Evolutionary conservation across 2,888 invertebrate species (phyloP).

Genomic region (Leuctra nigra): DNA sequence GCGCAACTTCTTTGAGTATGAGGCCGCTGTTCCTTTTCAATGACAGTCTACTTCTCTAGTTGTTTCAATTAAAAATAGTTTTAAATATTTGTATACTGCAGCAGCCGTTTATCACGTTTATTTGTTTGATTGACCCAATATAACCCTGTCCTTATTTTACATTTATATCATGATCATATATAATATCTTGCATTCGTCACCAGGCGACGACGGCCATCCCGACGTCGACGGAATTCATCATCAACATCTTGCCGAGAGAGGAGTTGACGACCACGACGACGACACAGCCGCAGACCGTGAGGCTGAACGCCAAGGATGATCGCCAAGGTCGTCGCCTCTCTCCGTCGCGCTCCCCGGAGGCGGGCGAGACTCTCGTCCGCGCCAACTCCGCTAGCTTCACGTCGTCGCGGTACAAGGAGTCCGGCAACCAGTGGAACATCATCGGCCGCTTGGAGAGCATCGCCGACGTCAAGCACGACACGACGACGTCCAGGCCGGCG

Average conservation of each 20-base stretch:
- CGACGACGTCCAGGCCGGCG: neutral
- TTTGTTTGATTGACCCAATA: no score
- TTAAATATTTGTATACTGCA: no score
- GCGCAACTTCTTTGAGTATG: no score
- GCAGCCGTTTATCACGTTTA: no score
- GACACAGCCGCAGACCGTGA: neutral
- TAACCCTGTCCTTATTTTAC: no score
- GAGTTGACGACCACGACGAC: constrained; percentile 44
- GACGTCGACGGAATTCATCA: neutral
- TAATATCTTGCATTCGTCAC: no score
- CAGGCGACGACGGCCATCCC: neutral
- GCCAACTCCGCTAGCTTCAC: constrained; percentile 19
- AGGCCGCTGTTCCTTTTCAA: no score
- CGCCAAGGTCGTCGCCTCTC: neutral
- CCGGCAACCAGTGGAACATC: neutral
- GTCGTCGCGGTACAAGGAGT: constrained; percentile 8
- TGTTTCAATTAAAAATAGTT: no score
- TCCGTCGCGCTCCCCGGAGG: neutral
- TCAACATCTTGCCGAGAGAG: no score
- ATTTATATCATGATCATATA: no score
- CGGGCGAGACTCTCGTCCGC: constrained; percentile 16
- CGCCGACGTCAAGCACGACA: neutral
- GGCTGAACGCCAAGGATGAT: constrained; percentile 6
- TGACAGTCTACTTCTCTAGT: no score
- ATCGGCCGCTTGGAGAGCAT: neutral